A percentile compares a stretch with the other conserved stretches of the same genome.
These are phyloP conservation scores for Pipistrellus kuhlii DNA, from an alignment of 2,797 vertebrate genomes.

Conservation along the genomic window DNA sequence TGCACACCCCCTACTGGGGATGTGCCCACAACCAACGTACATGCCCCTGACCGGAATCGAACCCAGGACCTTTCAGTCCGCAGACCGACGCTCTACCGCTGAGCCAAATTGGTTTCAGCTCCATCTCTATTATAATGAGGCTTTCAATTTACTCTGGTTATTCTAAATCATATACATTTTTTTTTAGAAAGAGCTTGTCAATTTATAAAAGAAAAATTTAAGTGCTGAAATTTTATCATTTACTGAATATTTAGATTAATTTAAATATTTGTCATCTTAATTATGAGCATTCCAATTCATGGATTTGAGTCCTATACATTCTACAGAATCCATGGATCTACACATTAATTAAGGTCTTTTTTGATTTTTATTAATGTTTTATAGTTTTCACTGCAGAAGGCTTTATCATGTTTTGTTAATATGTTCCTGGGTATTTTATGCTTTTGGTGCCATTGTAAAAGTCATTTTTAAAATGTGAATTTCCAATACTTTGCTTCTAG, in stretches of 20 bases:
- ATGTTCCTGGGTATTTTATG: neutral
- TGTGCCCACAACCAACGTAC: too few species aligned
- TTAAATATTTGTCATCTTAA: neutral
- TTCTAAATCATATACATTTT: neutral
- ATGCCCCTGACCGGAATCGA: too few species aligned
- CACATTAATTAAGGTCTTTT: neutral
- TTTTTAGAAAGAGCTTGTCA: too few species aligned
- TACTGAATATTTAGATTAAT: neutral
- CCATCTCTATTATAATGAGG: neutral
- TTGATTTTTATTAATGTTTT: neutral
- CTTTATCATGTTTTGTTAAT: neutral
- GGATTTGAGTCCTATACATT: neutral
- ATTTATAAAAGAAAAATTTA: too few species aligned
- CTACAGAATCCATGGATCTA: neutral
- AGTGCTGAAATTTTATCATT: neutral
- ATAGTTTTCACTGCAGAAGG: neutral
- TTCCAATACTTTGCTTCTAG: conserved; percentile 15
- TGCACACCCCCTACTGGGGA: too few species aligned
- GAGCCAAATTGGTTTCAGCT: too few species aligned
- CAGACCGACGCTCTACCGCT: too few species aligned
- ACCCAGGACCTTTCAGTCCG: too few species aligned
- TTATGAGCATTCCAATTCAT: neutral
- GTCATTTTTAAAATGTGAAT: neutral
- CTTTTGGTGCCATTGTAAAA: neutral
- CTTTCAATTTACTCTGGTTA: neutral